Evolutionary conservation across 2,797 vertebrate genomes (phyloP).

Genomic region (Etheostoma nigrum): DNA sequence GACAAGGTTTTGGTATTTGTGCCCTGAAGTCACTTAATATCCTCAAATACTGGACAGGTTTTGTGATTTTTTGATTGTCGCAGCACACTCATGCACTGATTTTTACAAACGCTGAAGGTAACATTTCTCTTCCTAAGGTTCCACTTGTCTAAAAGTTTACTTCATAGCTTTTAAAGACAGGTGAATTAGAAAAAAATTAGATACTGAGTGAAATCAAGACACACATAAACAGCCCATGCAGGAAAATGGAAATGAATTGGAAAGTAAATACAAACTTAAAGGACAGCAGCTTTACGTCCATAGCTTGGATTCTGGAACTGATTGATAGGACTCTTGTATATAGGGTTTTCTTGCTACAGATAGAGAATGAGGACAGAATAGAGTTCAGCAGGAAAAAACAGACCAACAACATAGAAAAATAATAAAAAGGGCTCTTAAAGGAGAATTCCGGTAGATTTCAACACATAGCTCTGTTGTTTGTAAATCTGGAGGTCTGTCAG

Average conservation of each 20-base stretch:
- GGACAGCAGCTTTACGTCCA: slow-evolving; percentile 94
- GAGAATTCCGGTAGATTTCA: no score
- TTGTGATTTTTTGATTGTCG: slow-evolving; percentile 24
- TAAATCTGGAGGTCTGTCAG: no score
- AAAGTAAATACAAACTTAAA: slow-evolving; percentile 96
- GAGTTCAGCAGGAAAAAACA: slow-evolving; percentile 46
- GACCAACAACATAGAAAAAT: slow-evolving; percentile 54
- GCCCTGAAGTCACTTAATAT: background rate
- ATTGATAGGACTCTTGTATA: slow-evolving; percentile 99
- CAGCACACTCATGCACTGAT: slow-evolving; percentile 69
- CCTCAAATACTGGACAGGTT: background rate
- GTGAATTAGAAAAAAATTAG: slow-evolving; percentile 11
- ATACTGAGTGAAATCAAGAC: slow-evolving; percentile 25
- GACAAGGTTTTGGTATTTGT: background rate
- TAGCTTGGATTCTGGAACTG: slow-evolving; percentile 99
- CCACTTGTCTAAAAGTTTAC: background rate
- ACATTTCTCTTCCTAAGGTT: background rate
- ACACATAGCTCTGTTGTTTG: no score
- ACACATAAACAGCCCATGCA: slow-evolving; percentile 86
- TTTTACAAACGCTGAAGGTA: background rate
- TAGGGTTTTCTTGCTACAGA: slow-evolving; percentile 98
- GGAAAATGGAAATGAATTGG: slow-evolving; percentile 65
- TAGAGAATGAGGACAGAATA: slow-evolving; percentile 60
- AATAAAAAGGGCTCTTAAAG: slow-evolving; percentile 82
- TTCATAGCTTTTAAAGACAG: background rate